Percentiles rank a stretch among this genome's conserved stretches.
phyloP scores from a whole-genome alignment of 2,888 invertebrate genomes.

The Drosophila silvestris region DNA sequence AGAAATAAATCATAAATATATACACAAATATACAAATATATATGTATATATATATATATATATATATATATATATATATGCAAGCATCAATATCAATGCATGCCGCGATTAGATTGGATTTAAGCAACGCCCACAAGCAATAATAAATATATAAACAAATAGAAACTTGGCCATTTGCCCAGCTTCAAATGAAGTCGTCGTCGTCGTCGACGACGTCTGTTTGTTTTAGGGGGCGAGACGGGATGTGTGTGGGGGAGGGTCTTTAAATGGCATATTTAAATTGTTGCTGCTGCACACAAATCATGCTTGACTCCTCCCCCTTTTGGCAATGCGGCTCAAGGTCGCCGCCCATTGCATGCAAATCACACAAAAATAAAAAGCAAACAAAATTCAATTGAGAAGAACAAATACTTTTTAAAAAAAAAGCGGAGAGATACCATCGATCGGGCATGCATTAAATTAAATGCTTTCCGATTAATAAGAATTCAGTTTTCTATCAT shows the following conservation, averaged over 20 bases:
- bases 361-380: conserved; percentile 20
- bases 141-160: conserved; percentile 19
- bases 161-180: conserved; percentile 68
- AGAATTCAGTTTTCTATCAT: conserved; percentile 42
- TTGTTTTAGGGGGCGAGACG: neutral
- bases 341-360: conserved; percentile 62
- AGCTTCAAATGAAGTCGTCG: conserved; percentile 60
- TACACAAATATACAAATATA: neutral
- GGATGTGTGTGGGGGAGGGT: neutral
- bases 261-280: neutral
- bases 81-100: conserved; percentile 24
- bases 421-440: conserved; percentile 15
- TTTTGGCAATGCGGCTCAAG: conserved; percentile 39
- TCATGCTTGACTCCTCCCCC: conserved; percentile 74
- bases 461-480: conserved; percentile 41
- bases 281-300: conserved; percentile 54
- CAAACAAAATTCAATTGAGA: conserved; percentile 15
- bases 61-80: conserved; percentile 15
- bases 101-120: conserved; percentile 58
- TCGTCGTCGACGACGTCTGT: conserved; percentile 31
- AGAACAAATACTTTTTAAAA: conserved; percentile 11
- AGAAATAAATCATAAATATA: neutral
- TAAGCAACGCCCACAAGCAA: conserved; percentile 51
- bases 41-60: neutral
- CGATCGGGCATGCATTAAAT: conserved; percentile 32